Conservation (phyloP, 1,140 invertebrate species). For the Odontomachus brunneus region DNA sequence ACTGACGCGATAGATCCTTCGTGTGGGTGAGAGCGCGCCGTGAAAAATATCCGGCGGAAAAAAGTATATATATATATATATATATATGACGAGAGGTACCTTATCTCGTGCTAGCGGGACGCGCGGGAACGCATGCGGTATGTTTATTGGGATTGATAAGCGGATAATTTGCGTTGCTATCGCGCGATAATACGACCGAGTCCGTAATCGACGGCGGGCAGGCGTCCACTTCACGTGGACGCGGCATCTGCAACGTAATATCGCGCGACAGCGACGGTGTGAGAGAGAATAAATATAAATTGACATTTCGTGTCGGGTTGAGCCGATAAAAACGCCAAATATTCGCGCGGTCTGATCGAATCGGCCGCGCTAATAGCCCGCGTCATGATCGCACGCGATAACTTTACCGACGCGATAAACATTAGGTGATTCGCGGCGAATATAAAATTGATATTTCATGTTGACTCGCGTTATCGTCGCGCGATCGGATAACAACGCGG, state of each 20-base stretch:
- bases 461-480: neutral
- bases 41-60: slow-evolving; percentile 12
- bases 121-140: neutral
- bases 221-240: no score
- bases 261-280: no score
- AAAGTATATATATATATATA: neutral
- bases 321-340: neutral
- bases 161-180: slow-evolving; percentile 6
- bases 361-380: no score
- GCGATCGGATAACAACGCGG: neutral
- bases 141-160: slow-evolving; percentile 44
- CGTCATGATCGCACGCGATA: no score
- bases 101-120: slow-evolving; percentile 16
- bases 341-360: neutral
- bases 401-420: no score
- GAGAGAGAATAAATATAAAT: slow-evolving; percentile 20
- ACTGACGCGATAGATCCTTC: slow-evolving; percentile 30
- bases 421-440: no score
- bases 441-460: no score
- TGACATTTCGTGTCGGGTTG: slow-evolving; percentile 23
- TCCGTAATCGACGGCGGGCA: neutral
- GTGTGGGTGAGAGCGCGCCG: slow-evolving; percentile 6
- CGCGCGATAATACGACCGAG: slow-evolving; percentile 16
- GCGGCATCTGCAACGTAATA: neutral
- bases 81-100: neutral